Evolutionary conservation across 2,888 invertebrate genomes (phyloP).

Genomic region (Philonicus albiceps): DNA sequence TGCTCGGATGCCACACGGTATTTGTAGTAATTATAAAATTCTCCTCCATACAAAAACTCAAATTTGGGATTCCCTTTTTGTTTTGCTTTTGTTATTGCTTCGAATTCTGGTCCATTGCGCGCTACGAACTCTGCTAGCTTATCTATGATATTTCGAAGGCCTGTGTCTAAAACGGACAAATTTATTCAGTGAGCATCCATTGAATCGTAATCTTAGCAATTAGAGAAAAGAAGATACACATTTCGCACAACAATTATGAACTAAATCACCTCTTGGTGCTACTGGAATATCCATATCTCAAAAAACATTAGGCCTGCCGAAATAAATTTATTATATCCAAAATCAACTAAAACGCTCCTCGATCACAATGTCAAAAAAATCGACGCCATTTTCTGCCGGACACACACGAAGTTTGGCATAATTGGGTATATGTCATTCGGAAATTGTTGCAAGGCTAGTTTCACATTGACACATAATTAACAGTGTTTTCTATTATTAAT

Average conservation of each 20-base stretch:
- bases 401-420: background rate
- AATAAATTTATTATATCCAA: background rate
- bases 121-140: conserved; percentile 99
- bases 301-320: background rate
- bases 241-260: background rate
- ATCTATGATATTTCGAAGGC: conserved; percentile 96
- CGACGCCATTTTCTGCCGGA: conserved; percentile 45
- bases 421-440: background rate
- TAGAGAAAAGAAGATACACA: background rate
- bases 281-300: conserved; percentile 30
- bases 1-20: conserved; percentile 95
- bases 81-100: conserved; percentile 98
- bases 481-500: too few relatives aligned
- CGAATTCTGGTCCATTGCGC: conserved; percentile 98
- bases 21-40: conserved; percentile 95
- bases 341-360: background rate
- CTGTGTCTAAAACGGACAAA: conserved; percentile 72
- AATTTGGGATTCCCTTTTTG: conserved; percentile 98
- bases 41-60: conserved; percentile 95
- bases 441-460: background rate
- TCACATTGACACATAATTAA: background rate
- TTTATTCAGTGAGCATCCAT: background rate
- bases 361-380: conserved; percentile 32
- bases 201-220: background rate
- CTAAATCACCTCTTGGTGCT: conserved; percentile 29